Percentiles rank a stretch among this genome's conserved stretches.
phyloP scores from a whole-genome alignment of 2,113 vertebrate species.

The Zosterops pallidus region DNA sequence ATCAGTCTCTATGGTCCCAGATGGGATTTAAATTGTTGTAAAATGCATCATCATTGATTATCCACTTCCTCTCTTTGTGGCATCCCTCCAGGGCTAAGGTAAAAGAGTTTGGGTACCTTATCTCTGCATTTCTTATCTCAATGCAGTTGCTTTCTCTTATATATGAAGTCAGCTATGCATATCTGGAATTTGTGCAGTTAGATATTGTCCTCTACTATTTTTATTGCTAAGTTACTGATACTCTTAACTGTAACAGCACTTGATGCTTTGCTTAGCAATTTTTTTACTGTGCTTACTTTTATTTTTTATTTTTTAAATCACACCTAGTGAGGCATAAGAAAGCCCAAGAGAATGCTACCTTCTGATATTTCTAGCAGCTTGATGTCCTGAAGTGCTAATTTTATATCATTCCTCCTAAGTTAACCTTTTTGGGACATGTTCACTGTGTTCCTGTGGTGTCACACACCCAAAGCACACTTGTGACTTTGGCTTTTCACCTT shows the following conservation, averaged over 20 bases:
- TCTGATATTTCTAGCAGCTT: not conserved
- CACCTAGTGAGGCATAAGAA: not conserved
- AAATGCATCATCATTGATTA: slow-evolving; percentile 3
- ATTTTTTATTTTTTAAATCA: not conserved
- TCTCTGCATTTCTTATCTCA: slow-evolving; percentile 4
- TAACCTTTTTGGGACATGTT: not conserved
- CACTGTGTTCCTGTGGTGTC: not conserved
- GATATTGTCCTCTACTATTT: not conserved
- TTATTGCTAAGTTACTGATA: not conserved
- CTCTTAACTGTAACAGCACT: not conserved
- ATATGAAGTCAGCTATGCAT: not conserved
- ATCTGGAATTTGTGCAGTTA: not conserved
- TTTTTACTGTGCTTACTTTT: not conserved
- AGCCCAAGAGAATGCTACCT: not conserved
- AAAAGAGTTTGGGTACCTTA: not conserved
- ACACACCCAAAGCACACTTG: not conserved
- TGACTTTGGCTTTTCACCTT: not conserved
- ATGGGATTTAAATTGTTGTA: slow-evolving; percentile 12
- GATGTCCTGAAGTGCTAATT: not conserved
- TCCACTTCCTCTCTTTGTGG: not conserved
- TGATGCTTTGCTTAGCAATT: not conserved
- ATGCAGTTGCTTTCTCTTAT: not conserved
- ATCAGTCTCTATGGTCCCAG: not conserved
- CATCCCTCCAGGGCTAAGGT: not conserved
- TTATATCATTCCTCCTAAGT: not conserved